A percentile compares a stretch with the other conserved stretches of the same genome.
phyloP scores from a whole-genome alignment of 2,797 vertebrate genomes.

The Pipistrellus pipistrellus region DNA sequence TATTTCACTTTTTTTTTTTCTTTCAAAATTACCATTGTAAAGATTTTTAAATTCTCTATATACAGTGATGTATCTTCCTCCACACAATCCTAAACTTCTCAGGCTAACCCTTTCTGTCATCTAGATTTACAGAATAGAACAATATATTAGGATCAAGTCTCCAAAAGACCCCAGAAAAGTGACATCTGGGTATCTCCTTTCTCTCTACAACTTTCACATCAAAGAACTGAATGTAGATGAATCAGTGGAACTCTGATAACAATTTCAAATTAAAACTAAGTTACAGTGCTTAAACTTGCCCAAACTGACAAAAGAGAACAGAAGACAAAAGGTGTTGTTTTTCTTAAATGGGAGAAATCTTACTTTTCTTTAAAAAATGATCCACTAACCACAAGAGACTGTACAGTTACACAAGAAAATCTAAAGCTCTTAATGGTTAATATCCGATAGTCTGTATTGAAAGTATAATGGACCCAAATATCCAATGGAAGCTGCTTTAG shows the following conservation, averaged over 20 bases:
- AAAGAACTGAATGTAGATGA: background rate
- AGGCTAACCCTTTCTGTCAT: background rate
- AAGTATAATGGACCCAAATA: background rate
- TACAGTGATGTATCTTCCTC: background rate
- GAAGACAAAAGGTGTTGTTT: background rate
- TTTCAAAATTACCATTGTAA: background rate
- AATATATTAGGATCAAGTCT: background rate
- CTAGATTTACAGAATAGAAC: background rate
- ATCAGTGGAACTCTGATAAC: background rate
- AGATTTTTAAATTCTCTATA: background rate
- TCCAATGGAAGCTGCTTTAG: background rate
- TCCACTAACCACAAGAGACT: background rate
- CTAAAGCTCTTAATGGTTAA: conserved; percentile 17
- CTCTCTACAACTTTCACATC: background rate
- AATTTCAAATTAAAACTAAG: background rate
- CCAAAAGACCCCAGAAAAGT: background rate
- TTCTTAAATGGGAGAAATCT: background rate
- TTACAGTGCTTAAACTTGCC: background rate
- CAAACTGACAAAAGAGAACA: background rate
- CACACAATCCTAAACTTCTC: background rate
- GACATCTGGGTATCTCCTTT: background rate
- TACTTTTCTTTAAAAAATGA: background rate
- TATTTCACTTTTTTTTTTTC: background rate
- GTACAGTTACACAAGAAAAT: background rate
- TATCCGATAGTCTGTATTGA: background rate